Conservation (phyloP, 1,140 invertebrate species). For the Ganaspis sp. region DNA sequence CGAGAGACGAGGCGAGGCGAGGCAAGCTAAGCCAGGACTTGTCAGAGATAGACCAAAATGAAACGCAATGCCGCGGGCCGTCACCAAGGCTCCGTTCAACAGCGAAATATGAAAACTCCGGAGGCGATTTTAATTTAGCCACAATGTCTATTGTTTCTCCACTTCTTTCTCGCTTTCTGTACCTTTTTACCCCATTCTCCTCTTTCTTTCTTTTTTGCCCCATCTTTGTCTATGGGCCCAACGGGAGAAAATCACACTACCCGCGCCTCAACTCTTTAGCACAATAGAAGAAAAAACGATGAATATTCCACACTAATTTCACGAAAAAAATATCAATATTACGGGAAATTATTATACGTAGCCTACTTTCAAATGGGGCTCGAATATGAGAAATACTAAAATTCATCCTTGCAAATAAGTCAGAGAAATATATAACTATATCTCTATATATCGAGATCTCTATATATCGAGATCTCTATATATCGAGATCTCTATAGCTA, state of each 20-base stretch:
- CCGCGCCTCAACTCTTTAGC: neutral
- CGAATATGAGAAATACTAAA: no score
- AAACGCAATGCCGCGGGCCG: conserved; percentile 70
- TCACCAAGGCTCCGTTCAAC: conserved; percentile 59
- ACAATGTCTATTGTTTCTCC: conserved; percentile 74
- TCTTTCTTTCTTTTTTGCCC: neutral
- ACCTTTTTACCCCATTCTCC: neutral
- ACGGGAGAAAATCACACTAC: conserved; percentile 19
- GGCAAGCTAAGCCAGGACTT: conserved; percentile 38
- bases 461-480: no score
- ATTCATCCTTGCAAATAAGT: no score
- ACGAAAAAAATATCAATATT: neutral
- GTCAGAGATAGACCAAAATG: conserved; percentile 66
- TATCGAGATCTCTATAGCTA: no score
- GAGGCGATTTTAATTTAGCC: conserved; percentile 76
- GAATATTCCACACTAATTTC: neutral
- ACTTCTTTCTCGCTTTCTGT: conserved; percentile 26
- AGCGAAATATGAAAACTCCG: conserved; percentile 74
- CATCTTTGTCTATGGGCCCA: neutral
- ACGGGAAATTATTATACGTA: no score
- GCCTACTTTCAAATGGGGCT: no score
- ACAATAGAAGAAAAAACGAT: neutral
- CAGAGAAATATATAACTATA: no score
- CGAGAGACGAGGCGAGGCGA: neutral
- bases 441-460: no score